Conservation (phyloP, 2,797 vertebrate genomes). For the Rhabdomys pumilio region DNA sequence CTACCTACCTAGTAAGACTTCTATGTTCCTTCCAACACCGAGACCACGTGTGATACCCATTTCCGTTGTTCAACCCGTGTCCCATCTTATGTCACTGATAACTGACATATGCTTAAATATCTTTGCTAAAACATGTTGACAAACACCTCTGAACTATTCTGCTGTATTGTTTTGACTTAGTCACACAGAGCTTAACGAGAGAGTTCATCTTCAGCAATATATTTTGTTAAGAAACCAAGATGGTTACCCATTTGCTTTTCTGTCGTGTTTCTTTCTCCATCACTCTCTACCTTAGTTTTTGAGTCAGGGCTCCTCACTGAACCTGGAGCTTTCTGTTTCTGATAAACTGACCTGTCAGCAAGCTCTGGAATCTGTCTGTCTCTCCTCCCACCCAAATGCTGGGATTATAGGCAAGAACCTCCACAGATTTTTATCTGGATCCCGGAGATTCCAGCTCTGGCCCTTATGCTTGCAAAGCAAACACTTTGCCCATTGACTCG, state of each 20-base stretch:
- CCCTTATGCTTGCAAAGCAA: too few species aligned
- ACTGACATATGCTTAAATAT: slow-evolving; percentile 52
- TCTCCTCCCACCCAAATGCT: background rate
- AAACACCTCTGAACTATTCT: slow-evolving; percentile 47
- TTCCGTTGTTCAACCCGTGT: background rate
- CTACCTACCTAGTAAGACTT: slow-evolving; percentile 6
- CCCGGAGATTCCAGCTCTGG: too few species aligned
- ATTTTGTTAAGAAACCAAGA: background rate
- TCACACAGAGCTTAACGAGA: slow-evolving; percentile 14
- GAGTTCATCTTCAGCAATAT: slow-evolving; percentile 5
- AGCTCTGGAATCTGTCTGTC: background rate
- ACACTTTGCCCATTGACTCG: background rate
- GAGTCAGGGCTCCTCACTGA: background rate
- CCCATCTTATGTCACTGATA: slow-evolving; percentile 22
- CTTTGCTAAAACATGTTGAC: slow-evolving; percentile 56
- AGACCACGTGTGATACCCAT: slow-evolving; percentile 19
- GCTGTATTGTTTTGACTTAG: slow-evolving; percentile 11
- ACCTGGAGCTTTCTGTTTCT: background rate
- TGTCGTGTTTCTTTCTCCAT: background rate
- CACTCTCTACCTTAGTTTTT: background rate
- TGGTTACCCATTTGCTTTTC: background rate
- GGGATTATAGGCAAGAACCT: background rate
- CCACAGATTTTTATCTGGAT: background rate
- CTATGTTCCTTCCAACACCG: background rate
- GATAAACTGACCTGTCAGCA: background rate